Evolutionary conservation across 2,113 vertebrate species (phyloP).

Genomic region (Canis aureus): DNA sequence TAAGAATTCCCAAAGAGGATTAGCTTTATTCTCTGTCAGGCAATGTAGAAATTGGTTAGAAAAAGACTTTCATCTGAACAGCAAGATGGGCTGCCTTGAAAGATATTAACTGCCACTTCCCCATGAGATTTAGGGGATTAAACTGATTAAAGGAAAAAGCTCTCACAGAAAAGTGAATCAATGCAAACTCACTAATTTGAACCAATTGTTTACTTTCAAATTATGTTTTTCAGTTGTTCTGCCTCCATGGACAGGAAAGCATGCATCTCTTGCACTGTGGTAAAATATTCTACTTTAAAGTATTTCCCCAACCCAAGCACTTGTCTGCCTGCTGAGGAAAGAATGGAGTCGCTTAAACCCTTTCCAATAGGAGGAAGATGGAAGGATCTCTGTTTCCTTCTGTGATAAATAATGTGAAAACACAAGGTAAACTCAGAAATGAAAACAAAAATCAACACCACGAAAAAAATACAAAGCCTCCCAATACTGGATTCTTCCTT

Average conservation of each 20-base stretch:
- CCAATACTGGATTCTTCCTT: neutral
- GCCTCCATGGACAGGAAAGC: neutral
- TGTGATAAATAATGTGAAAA: neutral
- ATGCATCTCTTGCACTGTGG: neutral
- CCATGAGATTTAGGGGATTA: neutral
- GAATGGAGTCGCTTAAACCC: neutral
- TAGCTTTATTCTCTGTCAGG: slow-evolving; percentile 10
- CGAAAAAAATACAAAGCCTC: neutral
- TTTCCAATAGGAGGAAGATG: neutral
- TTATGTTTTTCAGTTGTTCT: neutral
- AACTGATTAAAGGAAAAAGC: slow-evolving; percentile 11
- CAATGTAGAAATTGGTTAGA: neutral
- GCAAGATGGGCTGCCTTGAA: neutral
- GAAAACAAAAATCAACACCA: slow-evolving; percentile 4
- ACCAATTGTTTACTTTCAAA: neutral
- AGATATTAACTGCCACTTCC: neutral
- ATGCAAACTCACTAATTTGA: neutral
- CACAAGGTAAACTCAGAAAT: neutral
- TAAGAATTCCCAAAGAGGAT: slow-evolving; percentile 18
- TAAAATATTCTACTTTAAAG: neutral
- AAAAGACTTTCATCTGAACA: neutral
- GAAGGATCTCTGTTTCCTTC: neutral
- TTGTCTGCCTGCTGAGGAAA: neutral
- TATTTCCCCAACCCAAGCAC: neutral
- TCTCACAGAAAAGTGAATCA: neutral